Conservation (phyloP, 2,797 vertebrate genomes). For the Poecilia gillii region DNA sequence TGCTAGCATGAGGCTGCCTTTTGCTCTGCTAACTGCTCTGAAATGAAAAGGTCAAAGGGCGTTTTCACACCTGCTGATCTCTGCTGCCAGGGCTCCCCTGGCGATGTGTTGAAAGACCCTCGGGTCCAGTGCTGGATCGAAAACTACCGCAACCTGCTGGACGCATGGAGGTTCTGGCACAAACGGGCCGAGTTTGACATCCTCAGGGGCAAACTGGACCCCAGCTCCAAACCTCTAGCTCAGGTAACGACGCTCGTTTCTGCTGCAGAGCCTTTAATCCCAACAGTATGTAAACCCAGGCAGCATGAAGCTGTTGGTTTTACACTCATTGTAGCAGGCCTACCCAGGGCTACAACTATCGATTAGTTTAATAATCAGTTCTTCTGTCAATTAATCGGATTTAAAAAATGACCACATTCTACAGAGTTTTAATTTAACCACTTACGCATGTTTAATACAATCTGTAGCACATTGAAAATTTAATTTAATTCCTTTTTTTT, state of each 20-base stretch:
- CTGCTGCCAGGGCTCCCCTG: constrained; percentile 87
- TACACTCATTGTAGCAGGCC: constrained; percentile 8
- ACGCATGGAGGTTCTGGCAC: constrained; percentile 99
- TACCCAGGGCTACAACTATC: constrained; percentile 8
- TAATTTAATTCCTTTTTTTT: too few species aligned
- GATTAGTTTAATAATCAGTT: too few species aligned
- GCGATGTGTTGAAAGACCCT: constrained; percentile 94
- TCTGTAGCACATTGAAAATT: too few species aligned
- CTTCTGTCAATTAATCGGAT: too few species aligned
- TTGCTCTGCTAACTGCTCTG: background rate
- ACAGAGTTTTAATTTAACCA: too few species aligned
- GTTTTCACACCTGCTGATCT: background rate
- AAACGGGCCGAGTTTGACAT: constrained; percentile 99
- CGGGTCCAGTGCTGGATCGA: constrained; percentile 99
- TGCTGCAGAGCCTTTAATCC: constrained; percentile 43
- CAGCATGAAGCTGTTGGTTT: constrained; percentile 41
- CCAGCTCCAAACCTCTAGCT: constrained; percentile 96
- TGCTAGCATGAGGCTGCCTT: background rate
- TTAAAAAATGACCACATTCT: too few species aligned
- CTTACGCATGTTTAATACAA: too few species aligned
- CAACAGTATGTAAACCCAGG: constrained; percentile 29
- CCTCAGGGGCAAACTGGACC: constrained; percentile 95
- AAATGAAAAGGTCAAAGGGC: background rate
- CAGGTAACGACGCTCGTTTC: constrained; percentile 80
- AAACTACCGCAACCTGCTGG: constrained; percentile 96